Base-by-base conservation (phyloP, 1,140 invertebrate genomes). In the Campoletis sonorensis region DNA sequence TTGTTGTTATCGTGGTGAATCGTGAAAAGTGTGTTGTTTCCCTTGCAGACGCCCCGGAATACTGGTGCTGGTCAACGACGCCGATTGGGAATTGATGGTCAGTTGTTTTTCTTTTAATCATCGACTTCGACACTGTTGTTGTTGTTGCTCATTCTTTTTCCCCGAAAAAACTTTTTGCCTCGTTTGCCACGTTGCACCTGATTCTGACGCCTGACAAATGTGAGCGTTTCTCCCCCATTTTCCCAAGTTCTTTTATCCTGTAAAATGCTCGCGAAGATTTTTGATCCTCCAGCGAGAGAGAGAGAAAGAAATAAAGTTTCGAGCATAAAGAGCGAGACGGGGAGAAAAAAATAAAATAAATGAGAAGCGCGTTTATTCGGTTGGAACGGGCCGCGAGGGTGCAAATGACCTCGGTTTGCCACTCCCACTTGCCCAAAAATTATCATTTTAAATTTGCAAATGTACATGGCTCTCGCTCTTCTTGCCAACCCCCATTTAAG, bases 51-150 rank as follows among this genome's bases (percentile, higher is more conserved):
- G 98, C 79, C 97, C 98, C 10, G 98, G 98, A 51, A 98, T 99
- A 85, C 91, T 99, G 49, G 97, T 99, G 4, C 90, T 99, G 4
- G 94, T 99, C 10, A 99, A 99, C 88, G 97, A 98, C 85, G 93
- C 95, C 0, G 98, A 99, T 89, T 99, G 98, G 98, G 97, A 99
- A 92, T 90, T 99, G 30, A 88, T 96, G 88, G 96, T 96, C 93
- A 93, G 92, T 91, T 33, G n/a, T 58, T 71, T n/a, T 80, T 75
- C 67, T 81, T 33, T 51, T 79, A 61, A 81, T 33, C 58, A 73
- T 64, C 64, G 51, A 72, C 7, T 72, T 78, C 16, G 73, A 61
- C 49, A 2, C 3, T 26, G 64, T 18, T 8, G 5, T 23, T 72
- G 26, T 72, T 30, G 13, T 26, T 1, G 4, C n/a, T 8, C n/a